Base-by-base conservation (phyloP, 2,113 vertebrate genomes). In the Centrocercus urophasianus region DNA sequence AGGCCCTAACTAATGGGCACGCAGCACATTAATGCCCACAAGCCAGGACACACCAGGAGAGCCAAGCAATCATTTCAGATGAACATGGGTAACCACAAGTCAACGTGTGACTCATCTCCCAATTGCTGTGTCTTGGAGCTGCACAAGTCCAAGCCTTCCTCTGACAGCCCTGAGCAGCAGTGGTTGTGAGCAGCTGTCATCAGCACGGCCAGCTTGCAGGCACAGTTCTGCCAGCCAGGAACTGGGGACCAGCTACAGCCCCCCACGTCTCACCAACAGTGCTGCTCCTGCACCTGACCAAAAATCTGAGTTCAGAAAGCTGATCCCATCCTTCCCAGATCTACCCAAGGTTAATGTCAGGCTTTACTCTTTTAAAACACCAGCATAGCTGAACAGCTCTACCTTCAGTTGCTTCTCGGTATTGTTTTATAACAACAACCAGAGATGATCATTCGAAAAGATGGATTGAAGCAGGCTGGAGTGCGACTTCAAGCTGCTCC, bases 1-100 rank as follows among this genome's bases (percentile, higher is more conserved):
- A 18, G 20, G 16, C 57, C 6, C 27, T 20, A 30, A 0, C 0
- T 11, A 2, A 11, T 0, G 2, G 27, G 25, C 42, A 45, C 4
- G n/a, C 0, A 0, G 22, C 47, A 8, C 0, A 14, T 47, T 28
- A 16, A 30, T 1, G 0, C 9, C 60, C 18, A 28, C 38, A 28
- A 57, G 13, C 21, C 10, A 12, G 64, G 8, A 30, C 5, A 13
- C 24, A 10, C 9, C 0, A 15, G 4, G 32, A 61, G 11, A 67
- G 13, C 22, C 43, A 27, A 22, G 36, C 42, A 15, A 11, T 27
- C 36, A 6, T 48, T 72, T 24, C 27, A 56, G 7, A 30, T 18
- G 14, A 48, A 25, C 42, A 14, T 1, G 6, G 47, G 4, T 21
- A 34, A 32, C 8, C 5, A 11, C 3, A 47, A 34, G 40, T 7